Evolutionary conservation across 2,797 vertebrate genomes (phyloP).

Genomic region (Carapus acus): DNA sequence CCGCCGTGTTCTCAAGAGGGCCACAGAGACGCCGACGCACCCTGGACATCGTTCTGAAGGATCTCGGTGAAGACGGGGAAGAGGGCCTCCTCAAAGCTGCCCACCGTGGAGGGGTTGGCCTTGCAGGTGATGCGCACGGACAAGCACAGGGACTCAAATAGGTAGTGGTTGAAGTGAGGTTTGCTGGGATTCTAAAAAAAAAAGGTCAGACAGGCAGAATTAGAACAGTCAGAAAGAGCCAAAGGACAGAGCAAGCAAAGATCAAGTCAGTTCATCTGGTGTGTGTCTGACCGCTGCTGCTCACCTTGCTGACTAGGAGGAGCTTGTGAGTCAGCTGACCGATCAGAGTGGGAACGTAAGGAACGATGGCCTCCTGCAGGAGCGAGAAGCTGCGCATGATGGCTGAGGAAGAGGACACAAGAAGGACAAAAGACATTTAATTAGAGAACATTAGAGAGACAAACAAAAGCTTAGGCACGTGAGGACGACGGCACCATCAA

Average conservation of each 20-base stretch:
- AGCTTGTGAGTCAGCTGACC: conserved; percentile 95
- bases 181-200: conserved; percentile 93
- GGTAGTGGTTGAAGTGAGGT: conserved; percentile 98
- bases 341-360: conserved; percentile 93
- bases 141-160: conserved; percentile 97
- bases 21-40: conserved; percentile 64
- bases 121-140: conserved; percentile 96
- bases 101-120: conserved; percentile 82
- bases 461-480: no score
- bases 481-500: no score
- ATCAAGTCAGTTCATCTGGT: not conserved
- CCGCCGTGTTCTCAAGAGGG: not conserved
- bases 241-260: not conserved
- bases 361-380: conserved; percentile 93
- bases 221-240: not conserved
- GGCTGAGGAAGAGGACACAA: conserved; percentile 69
- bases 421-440: conserved; percentile 3
- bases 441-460: conserved; percentile 5
- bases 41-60: conserved; percentile 95
- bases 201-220: not conserved
- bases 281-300: not conserved
- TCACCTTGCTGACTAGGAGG: conserved; percentile 96
- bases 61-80: conserved; percentile 98
- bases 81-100: conserved; percentile 94
- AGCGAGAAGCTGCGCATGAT: conserved; percentile 99